phyloP scores from a whole-genome alignment of 2,888 invertebrate species.

The Vannuccia rotundouncinata region DNA sequence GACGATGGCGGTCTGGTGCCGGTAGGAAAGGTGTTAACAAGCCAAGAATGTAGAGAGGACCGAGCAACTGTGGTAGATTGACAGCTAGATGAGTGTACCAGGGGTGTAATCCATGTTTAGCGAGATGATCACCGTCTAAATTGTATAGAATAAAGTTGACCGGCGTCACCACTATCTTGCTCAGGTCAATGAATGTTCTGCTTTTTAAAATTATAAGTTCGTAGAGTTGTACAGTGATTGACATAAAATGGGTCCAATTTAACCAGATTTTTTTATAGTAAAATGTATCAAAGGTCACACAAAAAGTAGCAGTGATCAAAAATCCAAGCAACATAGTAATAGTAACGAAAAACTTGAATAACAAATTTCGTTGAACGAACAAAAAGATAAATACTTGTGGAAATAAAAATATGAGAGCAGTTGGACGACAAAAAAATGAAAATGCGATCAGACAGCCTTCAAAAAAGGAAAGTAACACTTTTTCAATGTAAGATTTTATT shows the following conservation, averaged over 20 bases:
- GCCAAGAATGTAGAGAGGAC: conserved; percentile 15
- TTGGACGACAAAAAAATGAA: background rate
- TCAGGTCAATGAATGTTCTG: background rate
- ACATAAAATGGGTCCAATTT: background rate
- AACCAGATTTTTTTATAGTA: background rate
- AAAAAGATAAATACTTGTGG: background rate
- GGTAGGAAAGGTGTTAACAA: background rate
- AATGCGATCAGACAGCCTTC: background rate
- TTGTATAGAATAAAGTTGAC: conserved; percentile 37
- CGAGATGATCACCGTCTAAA: conserved; percentile 8
- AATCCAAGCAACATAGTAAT: background rate
- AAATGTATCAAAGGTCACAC: background rate
- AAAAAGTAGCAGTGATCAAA: background rate
- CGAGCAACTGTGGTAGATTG: conserved; percentile 30
- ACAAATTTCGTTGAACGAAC: background rate
- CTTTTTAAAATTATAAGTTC: background rate
- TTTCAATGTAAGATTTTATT: background rate
- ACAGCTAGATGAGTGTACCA: conserved; percentile 19
- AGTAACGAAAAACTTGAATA: background rate
- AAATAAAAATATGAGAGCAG: background rate
- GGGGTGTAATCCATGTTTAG: conserved; percentile 21
- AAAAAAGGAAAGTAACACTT: background rate
- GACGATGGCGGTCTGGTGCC: background rate
- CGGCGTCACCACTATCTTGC: conserved; percentile 18
- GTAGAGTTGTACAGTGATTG: background rate